Conservation (phyloP, 2,888 invertebrate genomes). For the Melanchra persicariae region DNA sequence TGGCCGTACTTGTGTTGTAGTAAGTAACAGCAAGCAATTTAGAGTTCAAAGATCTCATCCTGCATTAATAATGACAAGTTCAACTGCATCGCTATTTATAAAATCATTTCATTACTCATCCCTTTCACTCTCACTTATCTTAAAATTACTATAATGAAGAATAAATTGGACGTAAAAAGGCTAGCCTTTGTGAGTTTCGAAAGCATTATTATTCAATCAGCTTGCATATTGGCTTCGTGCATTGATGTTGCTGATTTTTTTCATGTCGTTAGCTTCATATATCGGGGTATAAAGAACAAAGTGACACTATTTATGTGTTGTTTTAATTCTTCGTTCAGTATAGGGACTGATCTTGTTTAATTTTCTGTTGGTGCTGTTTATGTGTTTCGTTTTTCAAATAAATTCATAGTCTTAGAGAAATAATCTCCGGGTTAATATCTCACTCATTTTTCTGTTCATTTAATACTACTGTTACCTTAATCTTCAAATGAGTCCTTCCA, state of each 20-base stretch:
- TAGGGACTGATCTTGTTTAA: neutral
- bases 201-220: constrained; percentile 61
- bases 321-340: neutral
- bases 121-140: constrained; percentile 47
- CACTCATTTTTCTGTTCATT: neutral
- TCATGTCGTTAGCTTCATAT: neutral
- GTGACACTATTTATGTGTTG: neutral
- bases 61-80: constrained; percentile 15
- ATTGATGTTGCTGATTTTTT: constrained; percentile 19
- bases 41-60: constrained; percentile 33
- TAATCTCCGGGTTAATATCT: neutral
- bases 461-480: neutral
- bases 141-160: constrained; percentile 56
- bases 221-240: constrained; percentile 44
- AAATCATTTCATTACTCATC: constrained; percentile 47
- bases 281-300: neutral
- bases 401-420: neutral
- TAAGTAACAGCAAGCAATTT: neutral
- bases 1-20: neutral
- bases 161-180: constrained; percentile 63
- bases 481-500: no score
- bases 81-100: constrained; percentile 38
- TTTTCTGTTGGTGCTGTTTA: neutral
- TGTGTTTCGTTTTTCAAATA: neutral
- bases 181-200: constrained; percentile 53